These are phyloP conservation scores for Varecia variegata DNA, from an alignment of 2,797 vertebrate species.

Conservation along the genomic window DNA sequence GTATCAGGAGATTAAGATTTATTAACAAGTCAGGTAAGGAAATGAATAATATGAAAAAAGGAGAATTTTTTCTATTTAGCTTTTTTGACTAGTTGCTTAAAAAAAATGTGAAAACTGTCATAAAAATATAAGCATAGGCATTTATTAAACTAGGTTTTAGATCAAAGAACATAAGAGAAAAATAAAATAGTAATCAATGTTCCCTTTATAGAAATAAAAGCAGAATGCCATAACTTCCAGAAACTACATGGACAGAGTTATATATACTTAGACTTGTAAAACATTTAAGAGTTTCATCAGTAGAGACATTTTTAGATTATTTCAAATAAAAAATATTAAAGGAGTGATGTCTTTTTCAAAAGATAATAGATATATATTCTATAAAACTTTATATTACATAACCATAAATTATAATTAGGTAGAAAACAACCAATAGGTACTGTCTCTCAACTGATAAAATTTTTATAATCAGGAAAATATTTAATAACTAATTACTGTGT, in stretches of 20 bases:
- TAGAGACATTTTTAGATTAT: background rate
- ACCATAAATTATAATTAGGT: background rate
- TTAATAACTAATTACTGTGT: background rate
- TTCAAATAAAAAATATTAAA: background rate
- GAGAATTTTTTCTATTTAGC: background rate
- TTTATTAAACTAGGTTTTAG: background rate
- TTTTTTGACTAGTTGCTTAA: background rate
- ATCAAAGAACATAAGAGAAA: background rate
- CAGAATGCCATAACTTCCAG: background rate
- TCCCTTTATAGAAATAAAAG: background rate
- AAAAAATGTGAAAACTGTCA: background rate
- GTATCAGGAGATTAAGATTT: background rate
- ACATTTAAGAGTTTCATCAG: background rate
- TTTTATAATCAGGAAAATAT: background rate
- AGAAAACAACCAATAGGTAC: background rate
- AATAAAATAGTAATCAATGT: background rate
- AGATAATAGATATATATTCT: background rate
- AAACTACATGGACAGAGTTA: background rate
- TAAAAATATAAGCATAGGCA: background rate
- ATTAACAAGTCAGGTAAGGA: background rate
- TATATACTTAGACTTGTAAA: background rate
- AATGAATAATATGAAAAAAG: background rate
- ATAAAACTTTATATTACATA: background rate
- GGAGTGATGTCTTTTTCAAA: background rate
- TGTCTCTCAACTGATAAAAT: background rate